These are phyloP conservation scores for Palaemon carinicauda DNA, from an alignment of 1,140 invertebrate genomes.

Conservation along the genomic window DNA sequence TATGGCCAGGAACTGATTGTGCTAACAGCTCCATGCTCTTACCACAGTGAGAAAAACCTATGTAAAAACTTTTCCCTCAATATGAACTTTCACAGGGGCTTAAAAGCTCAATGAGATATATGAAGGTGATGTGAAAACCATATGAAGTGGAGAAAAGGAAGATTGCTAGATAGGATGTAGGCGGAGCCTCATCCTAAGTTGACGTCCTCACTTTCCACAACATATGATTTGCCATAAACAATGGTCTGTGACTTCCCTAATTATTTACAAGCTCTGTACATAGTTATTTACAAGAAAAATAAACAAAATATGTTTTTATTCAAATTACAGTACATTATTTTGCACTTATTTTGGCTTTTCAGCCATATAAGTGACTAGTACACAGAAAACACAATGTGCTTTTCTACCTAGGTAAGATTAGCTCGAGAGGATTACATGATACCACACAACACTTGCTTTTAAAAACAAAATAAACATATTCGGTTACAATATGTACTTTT, in stretches of 20 bases:
- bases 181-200: not conserved
- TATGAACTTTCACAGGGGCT: conserved; percentile 11
- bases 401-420: not conserved
- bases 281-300: conserved; percentile 50
- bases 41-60: not conserved
- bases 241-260: conserved; percentile 11
- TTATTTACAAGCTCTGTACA: conserved; percentile 52
- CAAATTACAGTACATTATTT: conserved; percentile 24
- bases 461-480: conserved; percentile 16
- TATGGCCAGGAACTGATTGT: not conserved
- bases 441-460: conserved; percentile 20
- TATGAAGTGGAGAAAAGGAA: not conserved
- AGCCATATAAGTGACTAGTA: conserved; percentile 47
- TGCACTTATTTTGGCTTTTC: conserved; percentile 26
- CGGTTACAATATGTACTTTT: conserved; percentile 26
- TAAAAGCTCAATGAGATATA: conserved; percentile 30
- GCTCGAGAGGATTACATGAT: conserved; percentile 25
- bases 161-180: not conserved
- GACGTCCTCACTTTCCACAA: not conserved
- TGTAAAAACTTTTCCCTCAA: not conserved
- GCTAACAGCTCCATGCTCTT: not conserved
- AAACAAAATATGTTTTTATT: conserved; percentile 48
- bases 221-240: conserved; percentile 18
- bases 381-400: conserved; percentile 39
- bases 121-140: not conserved